These are phyloP conservation scores for Trachymyrmex cornetzi DNA, from an alignment of 1,140 invertebrate species.

Conservation along the genomic window DNA sequence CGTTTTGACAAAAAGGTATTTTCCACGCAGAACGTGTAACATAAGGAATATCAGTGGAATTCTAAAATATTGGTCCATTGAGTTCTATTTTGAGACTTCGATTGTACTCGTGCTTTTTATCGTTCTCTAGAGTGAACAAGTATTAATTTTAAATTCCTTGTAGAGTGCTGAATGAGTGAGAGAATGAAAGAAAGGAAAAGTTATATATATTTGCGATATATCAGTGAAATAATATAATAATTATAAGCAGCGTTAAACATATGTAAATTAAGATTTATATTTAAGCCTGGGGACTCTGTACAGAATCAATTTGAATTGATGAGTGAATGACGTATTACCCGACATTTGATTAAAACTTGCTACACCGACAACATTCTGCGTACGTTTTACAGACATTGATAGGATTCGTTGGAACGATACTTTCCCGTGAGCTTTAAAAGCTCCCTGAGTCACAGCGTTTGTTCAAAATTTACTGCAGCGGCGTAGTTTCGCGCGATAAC, in stretches of 20 bases:
- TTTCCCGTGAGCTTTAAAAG: conserved; percentile 44
- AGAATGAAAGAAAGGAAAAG: background rate
- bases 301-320: background rate
- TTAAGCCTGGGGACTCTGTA: background rate
- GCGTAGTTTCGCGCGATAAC: conserved; percentile 60
- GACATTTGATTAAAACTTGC: conserved; percentile 15
- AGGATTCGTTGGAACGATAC: conserved; percentile 48
- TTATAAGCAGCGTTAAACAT: conserved; percentile 23
- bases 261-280: conserved; percentile 21
- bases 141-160: conserved; percentile 3
- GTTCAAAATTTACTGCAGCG: conserved; percentile 62
- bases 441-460: conserved; percentile 47
- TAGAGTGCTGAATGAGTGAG: background rate
- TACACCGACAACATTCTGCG: conserved; percentile 4
- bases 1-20: conserved; percentile 15
- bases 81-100: conserved; percentile 36
- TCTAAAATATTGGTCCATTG: conserved; percentile 61
- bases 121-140: background rate
- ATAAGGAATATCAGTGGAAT: conserved; percentile 63
- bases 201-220: background rate
- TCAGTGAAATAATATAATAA: background rate
- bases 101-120: background rate
- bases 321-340: background rate
- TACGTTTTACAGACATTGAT: conserved; percentile 46
- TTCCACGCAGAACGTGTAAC: background rate